Evolutionary conservation across 1,140 invertebrate genomes (phyloP).

Genomic region (Idris sp.): DNA sequence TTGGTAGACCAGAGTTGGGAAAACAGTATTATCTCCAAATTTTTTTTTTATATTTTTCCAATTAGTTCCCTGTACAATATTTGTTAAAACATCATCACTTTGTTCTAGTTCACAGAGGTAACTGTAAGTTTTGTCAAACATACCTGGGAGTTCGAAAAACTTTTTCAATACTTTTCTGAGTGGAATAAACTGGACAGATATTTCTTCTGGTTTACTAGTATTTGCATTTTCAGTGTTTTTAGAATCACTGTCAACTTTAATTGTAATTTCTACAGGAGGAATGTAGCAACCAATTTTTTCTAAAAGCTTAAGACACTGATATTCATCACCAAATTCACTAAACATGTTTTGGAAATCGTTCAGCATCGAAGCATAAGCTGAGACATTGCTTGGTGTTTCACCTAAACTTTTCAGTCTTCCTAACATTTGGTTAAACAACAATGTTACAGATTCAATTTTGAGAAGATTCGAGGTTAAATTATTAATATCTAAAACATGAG

Average conservation of each 20-base stretch:
- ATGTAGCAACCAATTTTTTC: conserved; percentile 27
- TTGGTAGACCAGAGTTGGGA: conserved; percentile 25
- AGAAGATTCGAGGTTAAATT: conserved; percentile 11
- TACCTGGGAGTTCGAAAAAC: conserved; percentile 38
- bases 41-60: conserved; percentile 24
- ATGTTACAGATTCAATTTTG: conserved; percentile 8
- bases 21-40: conserved; percentile 9
- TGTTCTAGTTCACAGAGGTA: conserved; percentile 31
- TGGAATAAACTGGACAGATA: conserved; percentile 26
- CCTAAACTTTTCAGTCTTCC: conserved; percentile 10
- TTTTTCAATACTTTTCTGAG: conserved; percentile 27
- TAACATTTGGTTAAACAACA: conserved; percentile 37
- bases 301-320: conserved; percentile 16
- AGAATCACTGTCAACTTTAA: conserved; percentile 2
- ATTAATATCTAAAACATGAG: conserved; percentile 28
- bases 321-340: conserved; percentile 20
- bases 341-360: conserved; percentile 27
- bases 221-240: too few relatives aligned
- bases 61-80: conserved; percentile 40
- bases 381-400: conserved; percentile 23
- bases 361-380: conserved; percentile 26
- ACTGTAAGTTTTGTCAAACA: conserved; percentile 24
- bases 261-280: conserved; percentile 22
- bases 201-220: conserved; percentile 24
- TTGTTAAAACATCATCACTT: conserved; percentile 19